phyloP scores from a whole-genome alignment of 2,888 invertebrate species.

The Hypolimnas misippus region DNA sequence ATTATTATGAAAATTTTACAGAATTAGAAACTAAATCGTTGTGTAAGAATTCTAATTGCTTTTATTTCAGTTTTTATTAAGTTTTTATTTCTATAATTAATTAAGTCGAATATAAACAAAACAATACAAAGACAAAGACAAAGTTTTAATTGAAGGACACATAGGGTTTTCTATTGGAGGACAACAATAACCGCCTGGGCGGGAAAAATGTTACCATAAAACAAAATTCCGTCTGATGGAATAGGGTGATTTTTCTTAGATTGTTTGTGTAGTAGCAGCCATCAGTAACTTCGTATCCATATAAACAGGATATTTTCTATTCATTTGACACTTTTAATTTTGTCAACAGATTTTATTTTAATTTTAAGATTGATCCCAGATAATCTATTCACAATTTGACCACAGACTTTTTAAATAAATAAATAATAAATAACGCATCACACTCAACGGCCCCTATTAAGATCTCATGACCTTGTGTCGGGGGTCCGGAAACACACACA shows the following conservation, averaged over 20 bases:
- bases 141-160: neutral
- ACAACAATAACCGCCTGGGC: neutral
- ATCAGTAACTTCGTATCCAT: no score
- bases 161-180: neutral
- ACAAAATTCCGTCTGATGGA: neutral
- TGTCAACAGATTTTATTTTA: no score
- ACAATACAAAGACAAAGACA: neutral
- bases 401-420: no score
- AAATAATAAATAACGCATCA: no score
- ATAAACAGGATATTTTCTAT: no score
- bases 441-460: no score
- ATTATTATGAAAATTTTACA: neutral
- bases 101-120: neutral
- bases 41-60: no score
- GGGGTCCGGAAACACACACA: no score
- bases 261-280: neutral
- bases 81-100: neutral
- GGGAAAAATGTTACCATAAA: constrained; percentile 2
- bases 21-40: neutral
- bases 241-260: constrained; percentile 1
- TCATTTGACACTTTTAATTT: no score
- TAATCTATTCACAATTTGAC: no score
- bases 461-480: no score
- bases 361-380: no score
- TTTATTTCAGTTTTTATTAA: neutral